phyloP scores from a whole-genome alignment of 2,797 vertebrate genomes.

The Furcifer pardalis region DNA sequence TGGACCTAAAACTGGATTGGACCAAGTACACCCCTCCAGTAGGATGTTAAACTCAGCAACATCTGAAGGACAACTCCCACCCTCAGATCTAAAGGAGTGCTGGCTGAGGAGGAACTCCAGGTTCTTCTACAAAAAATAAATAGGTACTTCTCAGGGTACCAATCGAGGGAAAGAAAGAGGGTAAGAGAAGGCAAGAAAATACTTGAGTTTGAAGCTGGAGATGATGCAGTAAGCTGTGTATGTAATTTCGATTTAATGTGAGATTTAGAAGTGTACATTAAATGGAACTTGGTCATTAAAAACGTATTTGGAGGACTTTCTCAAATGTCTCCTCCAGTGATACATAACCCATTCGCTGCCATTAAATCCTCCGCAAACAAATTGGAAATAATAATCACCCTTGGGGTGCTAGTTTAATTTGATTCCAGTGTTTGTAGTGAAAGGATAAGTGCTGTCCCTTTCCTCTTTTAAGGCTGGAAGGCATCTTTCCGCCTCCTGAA shows the following conservation, averaged over 20 bases:
- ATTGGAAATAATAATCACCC: constrained; percentile 66
- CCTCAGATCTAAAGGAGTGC: no score
- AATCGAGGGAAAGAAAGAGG: background rate
- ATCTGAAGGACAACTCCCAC: no score
- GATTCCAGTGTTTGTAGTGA: constrained; percentile 67
- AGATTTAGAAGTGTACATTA: constrained; percentile 66
- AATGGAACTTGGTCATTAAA: constrained; percentile 77
- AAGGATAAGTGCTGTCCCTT: constrained; percentile 56
- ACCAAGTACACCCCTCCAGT: no score
- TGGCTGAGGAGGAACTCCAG: background rate
- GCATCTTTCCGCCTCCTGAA: background rate
- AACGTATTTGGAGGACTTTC: constrained; percentile 75
- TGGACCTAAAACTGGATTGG: no score
- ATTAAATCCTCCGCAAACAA: constrained; percentile 52
- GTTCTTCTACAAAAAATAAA: background rate
- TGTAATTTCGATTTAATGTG: constrained; percentile 76
- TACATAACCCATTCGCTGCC: constrained; percentile 72
- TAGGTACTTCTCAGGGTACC: background rate
- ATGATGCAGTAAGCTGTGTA: constrained; percentile 74
- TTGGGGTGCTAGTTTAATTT: constrained; percentile 61
- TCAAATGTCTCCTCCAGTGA: constrained; percentile 68
- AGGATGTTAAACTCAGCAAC: no score
- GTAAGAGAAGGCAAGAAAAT: background rate
- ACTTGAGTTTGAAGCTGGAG: constrained; percentile 48
- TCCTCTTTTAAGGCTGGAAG: no score